A percentile compares a stretch with the other conserved stretches of the same genome.
Evolutionary conservation across 2,888 invertebrate genomes (phyloP).

Genomic region (Orchestes rusci): DNA sequence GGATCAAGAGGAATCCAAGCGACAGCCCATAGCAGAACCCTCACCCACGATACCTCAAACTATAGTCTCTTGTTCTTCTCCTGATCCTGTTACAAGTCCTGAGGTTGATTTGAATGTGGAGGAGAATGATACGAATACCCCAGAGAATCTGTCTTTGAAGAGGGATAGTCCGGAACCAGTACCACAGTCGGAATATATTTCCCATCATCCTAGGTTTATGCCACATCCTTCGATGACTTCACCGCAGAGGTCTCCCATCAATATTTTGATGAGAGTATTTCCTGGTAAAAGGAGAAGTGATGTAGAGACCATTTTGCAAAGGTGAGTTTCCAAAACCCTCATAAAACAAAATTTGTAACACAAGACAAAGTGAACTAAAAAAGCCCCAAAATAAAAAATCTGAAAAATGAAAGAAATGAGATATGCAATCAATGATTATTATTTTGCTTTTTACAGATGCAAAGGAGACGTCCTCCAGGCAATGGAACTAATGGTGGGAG

Average conservation of each 20-base stretch:
- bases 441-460: constrained; percentile 40
- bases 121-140: constrained; percentile 51
- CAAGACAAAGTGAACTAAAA: neutral
- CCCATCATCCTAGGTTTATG: constrained; percentile 43
- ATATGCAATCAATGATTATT: no score
- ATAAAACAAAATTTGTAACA: neutral
- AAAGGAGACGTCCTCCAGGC: constrained; percentile 85
- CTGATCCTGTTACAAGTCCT: constrained; percentile 33
- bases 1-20: constrained; percentile 40
- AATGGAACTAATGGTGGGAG: constrained; percentile 81
- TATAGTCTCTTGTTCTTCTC: constrained; percentile 39
- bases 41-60: constrained; percentile 30
- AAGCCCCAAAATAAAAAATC: no score
- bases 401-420: no score
- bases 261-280: constrained; percentile 83
- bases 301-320: constrained; percentile 74
- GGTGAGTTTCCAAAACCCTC: constrained; percentile 44
- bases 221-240: constrained; percentile 40
- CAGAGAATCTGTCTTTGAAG: constrained; percentile 77
- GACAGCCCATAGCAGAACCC: constrained; percentile 19
- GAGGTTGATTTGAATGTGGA: constrained; percentile 48
- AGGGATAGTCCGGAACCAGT: constrained; percentile 45
- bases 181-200: constrained; percentile 39
- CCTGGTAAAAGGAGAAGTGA: constrained; percentile 80
- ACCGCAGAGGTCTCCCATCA: constrained; percentile 69